phyloP scores from a whole-genome alignment of 2,797 vertebrate genomes.

The Myotis vivesi region DNA sequence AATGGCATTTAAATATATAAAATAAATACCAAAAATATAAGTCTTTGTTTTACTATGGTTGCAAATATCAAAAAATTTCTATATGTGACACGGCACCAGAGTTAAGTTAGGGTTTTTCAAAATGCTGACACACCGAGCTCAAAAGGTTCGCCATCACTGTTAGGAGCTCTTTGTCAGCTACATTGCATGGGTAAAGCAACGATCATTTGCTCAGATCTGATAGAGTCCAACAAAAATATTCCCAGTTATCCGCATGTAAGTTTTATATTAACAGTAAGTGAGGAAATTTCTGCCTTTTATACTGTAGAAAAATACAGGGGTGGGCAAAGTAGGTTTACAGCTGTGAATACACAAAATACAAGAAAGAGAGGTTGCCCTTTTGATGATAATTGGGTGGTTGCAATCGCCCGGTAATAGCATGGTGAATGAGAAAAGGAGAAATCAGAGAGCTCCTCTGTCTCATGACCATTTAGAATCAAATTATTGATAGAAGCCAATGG shows the following conservation, averaged over 20 bases:
- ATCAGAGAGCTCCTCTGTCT: neutral
- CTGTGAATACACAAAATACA: neutral
- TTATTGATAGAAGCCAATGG: neutral
- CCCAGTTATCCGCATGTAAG: neutral
- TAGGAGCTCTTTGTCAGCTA: neutral
- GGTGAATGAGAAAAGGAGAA: neutral
- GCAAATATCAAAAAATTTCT: too few relatives aligned
- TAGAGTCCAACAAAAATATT: neutral
- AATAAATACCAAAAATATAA: too few relatives aligned
- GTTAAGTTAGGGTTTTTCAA: too few relatives aligned
- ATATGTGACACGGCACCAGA: too few relatives aligned
- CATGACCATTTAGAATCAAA: neutral
- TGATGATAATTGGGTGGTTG: neutral
- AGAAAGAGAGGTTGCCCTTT: neutral
- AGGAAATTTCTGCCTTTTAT: conserved; percentile 9
- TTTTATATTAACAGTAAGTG: neutral
- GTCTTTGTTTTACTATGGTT: too few relatives aligned
- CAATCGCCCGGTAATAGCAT: neutral
- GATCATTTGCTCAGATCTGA: neutral
- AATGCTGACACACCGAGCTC: too few relatives aligned
- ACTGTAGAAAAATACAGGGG: neutral
- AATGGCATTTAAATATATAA: too few relatives aligned
- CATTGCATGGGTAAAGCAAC: neutral
- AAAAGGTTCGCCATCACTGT: too few relatives aligned
- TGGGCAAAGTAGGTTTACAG: neutral